Percentiles rank a stretch among this genome's conserved stretches.
Evolutionary conservation across 1,140 invertebrate genomes (phyloP).

Genomic region (Bombyx mandarina): DNA sequence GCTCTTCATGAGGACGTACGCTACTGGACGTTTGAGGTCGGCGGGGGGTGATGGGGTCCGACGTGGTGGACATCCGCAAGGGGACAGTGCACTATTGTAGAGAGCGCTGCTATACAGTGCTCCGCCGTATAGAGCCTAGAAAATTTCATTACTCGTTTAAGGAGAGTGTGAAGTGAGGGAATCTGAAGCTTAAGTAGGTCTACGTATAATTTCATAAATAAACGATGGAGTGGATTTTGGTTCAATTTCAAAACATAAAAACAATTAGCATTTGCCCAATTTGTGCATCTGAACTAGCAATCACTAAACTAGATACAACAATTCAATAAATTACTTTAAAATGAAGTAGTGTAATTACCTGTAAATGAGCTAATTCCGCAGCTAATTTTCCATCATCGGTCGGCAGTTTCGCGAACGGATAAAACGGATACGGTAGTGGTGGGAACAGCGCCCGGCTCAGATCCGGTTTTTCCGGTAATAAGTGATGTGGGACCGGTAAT

Average conservation of each 20-base stretch:
- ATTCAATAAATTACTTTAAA: not conserved
- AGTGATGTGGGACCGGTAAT: constrained; percentile 70
- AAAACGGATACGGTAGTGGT: constrained; percentile 79
- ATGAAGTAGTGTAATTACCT: constrained; percentile 27
- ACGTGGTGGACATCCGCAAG: constrained; percentile 63
- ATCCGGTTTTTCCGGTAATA: constrained; percentile 76
- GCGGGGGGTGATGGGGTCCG: constrained; percentile 69
- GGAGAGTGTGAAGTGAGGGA: too few relatives aligned
- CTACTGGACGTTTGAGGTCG: constrained; percentile 63
- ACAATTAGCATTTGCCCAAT: too few relatives aligned
- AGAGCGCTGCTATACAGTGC: constrained; percentile 71
- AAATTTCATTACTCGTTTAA: too few relatives aligned
- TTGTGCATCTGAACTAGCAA: too few relatives aligned
- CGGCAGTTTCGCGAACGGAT: constrained; percentile 77
- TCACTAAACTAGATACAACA: not conserved
- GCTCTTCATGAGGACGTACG: constrained; percentile 73
- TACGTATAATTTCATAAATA: too few relatives aligned
- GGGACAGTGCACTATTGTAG: constrained; percentile 71
- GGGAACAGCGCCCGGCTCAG: constrained; percentile 78
- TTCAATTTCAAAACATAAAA: too few relatives aligned
- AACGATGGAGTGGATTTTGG: too few relatives aligned
- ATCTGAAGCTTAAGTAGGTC: too few relatives aligned
- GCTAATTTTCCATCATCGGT: constrained; percentile 73
- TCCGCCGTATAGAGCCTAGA: constrained; percentile 58
- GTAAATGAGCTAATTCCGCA: constrained; percentile 76